A percentile compares a stretch with the other conserved stretches of the same genome.
These are phyloP conservation scores for Penaeus vannamei DNA, from an alignment of 1,140 invertebrate genomes.

Conservation along the genomic window DNA sequence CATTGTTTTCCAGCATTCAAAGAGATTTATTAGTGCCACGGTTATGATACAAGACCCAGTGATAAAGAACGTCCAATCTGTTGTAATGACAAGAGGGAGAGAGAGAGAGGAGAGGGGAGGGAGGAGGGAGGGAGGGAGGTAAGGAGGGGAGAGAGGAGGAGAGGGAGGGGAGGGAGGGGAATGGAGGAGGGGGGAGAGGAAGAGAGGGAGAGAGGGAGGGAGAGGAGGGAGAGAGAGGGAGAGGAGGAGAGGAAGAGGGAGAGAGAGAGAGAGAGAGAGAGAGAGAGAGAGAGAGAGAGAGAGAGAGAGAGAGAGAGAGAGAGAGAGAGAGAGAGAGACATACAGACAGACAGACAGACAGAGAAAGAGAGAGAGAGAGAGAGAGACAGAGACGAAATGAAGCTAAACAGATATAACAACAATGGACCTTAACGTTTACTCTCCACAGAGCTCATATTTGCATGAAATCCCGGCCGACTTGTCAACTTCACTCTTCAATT, in stretches of 20 bases:
- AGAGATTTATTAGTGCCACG: not conserved
- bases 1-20: not conserved
- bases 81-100: not conserved
- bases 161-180: too few relatives aligned
- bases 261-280: slow-evolving; percentile 30
- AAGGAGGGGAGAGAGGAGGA: too few relatives aligned
- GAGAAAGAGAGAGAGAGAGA: too few relatives aligned
- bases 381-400: not conserved
- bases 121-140: too few relatives aligned
- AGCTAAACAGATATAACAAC: not conserved
- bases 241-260: not conserved
- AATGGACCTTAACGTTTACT: not conserved
- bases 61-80: not conserved
- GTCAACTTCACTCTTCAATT: not conserved
- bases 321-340: too few relatives aligned
- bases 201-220: too few relatives aligned
- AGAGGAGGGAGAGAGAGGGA: too few relatives aligned
- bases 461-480: not conserved
- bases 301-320: not conserved
- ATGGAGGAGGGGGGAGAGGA: too few relatives aligned
- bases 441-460: not conserved
- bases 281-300: slow-evolving; percentile 28
- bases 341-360: too few relatives aligned
- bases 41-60: not conserved
- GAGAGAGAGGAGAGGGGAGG: too few relatives aligned